Evolutionary conservation across 1,140 invertebrate species (phyloP).

Genomic region (Gonioctena quinquepunctata): DNA sequence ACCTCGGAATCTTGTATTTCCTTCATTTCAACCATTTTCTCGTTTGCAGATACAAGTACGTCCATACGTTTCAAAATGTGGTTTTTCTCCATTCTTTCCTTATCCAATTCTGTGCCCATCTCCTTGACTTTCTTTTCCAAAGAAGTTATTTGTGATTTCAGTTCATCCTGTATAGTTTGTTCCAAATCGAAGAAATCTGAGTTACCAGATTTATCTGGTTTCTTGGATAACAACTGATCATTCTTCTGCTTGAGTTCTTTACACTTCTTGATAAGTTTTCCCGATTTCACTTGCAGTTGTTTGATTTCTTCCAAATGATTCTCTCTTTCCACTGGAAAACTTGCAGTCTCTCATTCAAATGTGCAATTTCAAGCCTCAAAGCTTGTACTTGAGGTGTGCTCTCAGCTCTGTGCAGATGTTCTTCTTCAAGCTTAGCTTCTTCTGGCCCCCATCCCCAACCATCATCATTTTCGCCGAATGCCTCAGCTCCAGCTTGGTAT

Average conservation of each 20-base stretch:
- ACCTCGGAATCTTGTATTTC: conserved; percentile 76
- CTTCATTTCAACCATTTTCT: conserved; percentile 75
- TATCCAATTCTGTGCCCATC: conserved; percentile 60
- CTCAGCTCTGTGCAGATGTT: conserved; percentile 42
- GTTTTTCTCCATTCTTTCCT: conserved; percentile 68
- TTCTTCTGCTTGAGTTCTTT: conserved; percentile 73
- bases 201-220: conserved; percentile 40
- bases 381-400: conserved; percentile 35
- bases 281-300: conserved; percentile 65
- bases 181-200: conserved; percentile 68
- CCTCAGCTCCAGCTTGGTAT: conserved; percentile 24
- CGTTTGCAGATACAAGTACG: conserved; percentile 75
- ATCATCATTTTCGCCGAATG: conserved; percentile 57
- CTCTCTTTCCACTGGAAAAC: conserved; percentile 59
- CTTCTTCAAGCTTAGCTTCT: conserved; percentile 56
- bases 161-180: conserved; percentile 74
- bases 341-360: conserved; percentile 58
- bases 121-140: conserved; percentile 70
- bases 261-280: conserved; percentile 73
- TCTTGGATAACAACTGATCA: conserved; percentile 65
- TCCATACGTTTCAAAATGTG: conserved; percentile 72
- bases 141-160: conserved; percentile 67
- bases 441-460: conserved; percentile 63
- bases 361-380: conserved; percentile 49
- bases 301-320: conserved; percentile 63